These are phyloP conservation scores for Channa maculata DNA, from an alignment of 2,113 vertebrate species.

Conservation along the genomic window DNA sequence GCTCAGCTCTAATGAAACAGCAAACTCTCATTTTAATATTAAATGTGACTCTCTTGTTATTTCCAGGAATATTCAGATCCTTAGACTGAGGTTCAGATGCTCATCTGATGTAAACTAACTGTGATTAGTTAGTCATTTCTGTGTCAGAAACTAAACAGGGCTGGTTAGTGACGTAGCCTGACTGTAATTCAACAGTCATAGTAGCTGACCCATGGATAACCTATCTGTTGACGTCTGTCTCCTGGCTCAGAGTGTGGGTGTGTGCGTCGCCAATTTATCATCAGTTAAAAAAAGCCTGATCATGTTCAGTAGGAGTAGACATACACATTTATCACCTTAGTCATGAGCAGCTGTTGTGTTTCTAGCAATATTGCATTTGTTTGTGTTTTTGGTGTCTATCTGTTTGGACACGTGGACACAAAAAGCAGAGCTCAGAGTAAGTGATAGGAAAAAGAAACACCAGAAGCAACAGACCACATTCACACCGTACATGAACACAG, in stretches of 20 bases:
- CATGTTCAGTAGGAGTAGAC: background rate
- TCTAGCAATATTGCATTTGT: too few species aligned
- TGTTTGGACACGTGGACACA: too few species aligned
- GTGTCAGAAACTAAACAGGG: slow-evolving; percentile 34
- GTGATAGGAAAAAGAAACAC: too few species aligned
- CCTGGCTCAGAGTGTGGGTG: slow-evolving; percentile 7
- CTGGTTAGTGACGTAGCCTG: slow-evolving; percentile 33
- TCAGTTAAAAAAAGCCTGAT: background rate
- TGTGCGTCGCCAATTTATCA: background rate
- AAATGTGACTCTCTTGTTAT: background rate
- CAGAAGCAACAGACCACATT: too few species aligned
- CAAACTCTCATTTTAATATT: too few species aligned
- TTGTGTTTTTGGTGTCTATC: too few species aligned
- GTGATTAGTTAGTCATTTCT: slow-evolving; percentile 29
- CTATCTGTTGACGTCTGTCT: slow-evolving; percentile 27
- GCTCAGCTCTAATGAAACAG: too few species aligned
- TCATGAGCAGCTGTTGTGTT: too few species aligned
- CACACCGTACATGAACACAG: too few species aligned
- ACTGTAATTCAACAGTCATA: slow-evolving; percentile 41
- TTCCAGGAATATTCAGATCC: slow-evolving; percentile 7
- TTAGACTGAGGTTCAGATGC: slow-evolving; percentile 10
- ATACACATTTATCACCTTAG: too few species aligned
- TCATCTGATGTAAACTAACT: slow-evolving; percentile 11
- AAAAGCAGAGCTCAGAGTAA: too few species aligned
- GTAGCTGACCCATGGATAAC: slow-evolving; percentile 44